Conservation (phyloP, 64 coral and sea anemone genomes). For the Acropora yongei region DNA sequence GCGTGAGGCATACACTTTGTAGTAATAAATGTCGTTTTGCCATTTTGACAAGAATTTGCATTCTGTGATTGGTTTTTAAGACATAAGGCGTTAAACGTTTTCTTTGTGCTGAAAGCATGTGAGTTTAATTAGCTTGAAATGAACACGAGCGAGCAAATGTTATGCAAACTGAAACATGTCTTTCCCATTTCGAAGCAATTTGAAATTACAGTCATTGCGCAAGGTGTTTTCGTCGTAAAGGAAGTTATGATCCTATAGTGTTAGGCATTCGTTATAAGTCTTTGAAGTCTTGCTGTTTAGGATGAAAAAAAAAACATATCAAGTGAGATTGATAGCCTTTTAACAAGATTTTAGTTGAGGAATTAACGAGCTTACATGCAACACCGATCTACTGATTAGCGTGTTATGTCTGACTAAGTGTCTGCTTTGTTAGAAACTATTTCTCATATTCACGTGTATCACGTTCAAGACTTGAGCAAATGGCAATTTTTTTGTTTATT, state of each 20-base stretch:
- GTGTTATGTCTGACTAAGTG: background rate
- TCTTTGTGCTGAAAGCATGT: background rate
- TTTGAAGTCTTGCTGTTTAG: too few relatives aligned
- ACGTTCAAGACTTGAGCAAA: background rate
- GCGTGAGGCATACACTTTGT: conserved; percentile 5
- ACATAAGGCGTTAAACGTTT: background rate
- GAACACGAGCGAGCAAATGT: background rate
- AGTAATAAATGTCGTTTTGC: background rate
- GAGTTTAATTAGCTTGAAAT: background rate
- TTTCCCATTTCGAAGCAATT: too few relatives aligned
- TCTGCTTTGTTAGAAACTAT: background rate
- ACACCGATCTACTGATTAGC: background rate
- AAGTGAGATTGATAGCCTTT: background rate
- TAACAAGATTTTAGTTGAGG: background rate
- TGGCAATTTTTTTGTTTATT: background rate
- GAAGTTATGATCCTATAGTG: background rate
- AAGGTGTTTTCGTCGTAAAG: background rate
- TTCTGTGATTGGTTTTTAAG: background rate
- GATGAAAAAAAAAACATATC: too few relatives aligned
- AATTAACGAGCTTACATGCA: background rate
- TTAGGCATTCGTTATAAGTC: too few relatives aligned
- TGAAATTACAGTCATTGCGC: too few relatives aligned
- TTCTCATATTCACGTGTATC: background rate
- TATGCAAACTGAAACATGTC: background rate
- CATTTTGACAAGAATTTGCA: background rate